Base-by-base conservation (phyloP, 2,797 vertebrate genomes). In the Mormyrus proboscirostris region DNA sequence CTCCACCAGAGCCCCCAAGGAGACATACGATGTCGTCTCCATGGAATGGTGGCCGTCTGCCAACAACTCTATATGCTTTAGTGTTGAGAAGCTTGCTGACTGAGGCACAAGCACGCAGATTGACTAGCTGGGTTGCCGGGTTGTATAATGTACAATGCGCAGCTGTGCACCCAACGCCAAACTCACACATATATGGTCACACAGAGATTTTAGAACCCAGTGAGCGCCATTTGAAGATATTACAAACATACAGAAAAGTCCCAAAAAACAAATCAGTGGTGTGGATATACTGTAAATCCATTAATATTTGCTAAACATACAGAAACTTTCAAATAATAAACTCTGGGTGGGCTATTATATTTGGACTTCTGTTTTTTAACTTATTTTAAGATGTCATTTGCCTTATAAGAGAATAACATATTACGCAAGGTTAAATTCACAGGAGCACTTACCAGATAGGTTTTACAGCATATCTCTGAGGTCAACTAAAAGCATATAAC, bases 11-110 rank as follows among this genome's bases (percentile, higher is more conserved):
- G 89, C 89, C 69, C 92, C 93, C 91, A 93, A 91, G 92, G 95
- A 95, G 95, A 95, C 95, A 95, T 96, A 96, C 94, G 94, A 95
- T 95, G 95, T 95, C 95, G 94, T 96, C 94, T 95, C 95, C 93
- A 93, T 93, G 95, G 94, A 96, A 94, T 93, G 89, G 93, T 93
- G 94, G 93, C 93, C 91, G 88, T 0, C 88, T 92, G 94, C 96
- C 95, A 94, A 92, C 86, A 91, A 90, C 89, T 89, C 91, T 88
- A 85, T 91, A 90, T 92, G 90, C 93, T 92, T 93, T 89, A 73
- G 92, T 96, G 96, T 95, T 93, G 92, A 90, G 95, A 96, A 96
- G 94, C 94, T 53, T 93, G 93, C 93, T 93, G 94, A 93, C 92
- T 92, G 91, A 92, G 91, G 93, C 90, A 93, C 91, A 94, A 95